These are phyloP conservation scores for Luperina nickerlii DNA, from an alignment of 2,888 invertebrate genomes.

Conservation along the genomic window DNA sequence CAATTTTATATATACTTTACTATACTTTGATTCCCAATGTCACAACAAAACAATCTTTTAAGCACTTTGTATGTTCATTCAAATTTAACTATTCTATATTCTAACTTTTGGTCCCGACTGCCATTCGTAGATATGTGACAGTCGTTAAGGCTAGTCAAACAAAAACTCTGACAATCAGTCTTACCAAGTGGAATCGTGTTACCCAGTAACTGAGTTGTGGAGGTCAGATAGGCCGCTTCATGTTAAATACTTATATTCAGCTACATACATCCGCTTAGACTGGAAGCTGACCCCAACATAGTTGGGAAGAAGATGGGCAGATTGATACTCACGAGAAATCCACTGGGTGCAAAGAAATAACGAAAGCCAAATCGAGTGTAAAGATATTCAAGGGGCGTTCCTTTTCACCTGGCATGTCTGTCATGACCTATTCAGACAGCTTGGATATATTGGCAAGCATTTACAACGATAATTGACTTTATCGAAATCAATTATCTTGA, in stretches of 20 bases:
- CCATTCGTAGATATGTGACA: background rate
- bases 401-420: slow-evolving; percentile 35
- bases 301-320: background rate
- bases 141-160: background rate
- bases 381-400: slow-evolving; percentile 16
- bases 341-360: background rate
- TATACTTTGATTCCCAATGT: background rate
- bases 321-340: background rate
- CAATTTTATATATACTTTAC: background rate
- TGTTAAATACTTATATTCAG: background rate
- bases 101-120: background rate
- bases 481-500: slow-evolving; percentile 62
- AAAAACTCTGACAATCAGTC: background rate
- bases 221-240: background rate
- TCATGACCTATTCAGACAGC: slow-evolving; percentile 46
- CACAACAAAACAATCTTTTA: background rate
- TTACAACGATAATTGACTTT: slow-evolving; percentile 61
- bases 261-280: background rate
- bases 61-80: background rate
- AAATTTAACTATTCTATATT: background rate
- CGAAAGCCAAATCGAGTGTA: slow-evolving; percentile 9
- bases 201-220: background rate
- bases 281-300: background rate
- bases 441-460: slow-evolving; percentile 49
- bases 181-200: background rate